Conservation (phyloP, 1,140 invertebrate genomes). For the Hetaerina americana region DNA sequence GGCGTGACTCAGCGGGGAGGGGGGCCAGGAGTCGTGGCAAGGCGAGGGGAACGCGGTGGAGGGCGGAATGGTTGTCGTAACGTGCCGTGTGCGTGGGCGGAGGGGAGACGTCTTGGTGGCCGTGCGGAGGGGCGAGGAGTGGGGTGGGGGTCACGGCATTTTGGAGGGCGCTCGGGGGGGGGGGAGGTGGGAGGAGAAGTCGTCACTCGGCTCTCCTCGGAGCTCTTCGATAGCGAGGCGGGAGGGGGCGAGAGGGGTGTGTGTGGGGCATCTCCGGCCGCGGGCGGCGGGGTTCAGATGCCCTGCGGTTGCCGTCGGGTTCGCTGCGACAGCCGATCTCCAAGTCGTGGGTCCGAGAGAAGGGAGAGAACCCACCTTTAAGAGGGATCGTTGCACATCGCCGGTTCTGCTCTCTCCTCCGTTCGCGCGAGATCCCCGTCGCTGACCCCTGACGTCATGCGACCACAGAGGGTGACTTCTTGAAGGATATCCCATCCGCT, state of each 20-base stretch:
- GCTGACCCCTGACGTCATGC: not conserved
- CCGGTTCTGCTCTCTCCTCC: not conserved
- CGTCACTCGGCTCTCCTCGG: not conserved
- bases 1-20: no score
- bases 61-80: no score
- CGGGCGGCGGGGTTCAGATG: not conserved
- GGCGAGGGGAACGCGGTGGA: no score
- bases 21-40: no score
- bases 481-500: not conserved
- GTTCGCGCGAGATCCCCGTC: not conserved
- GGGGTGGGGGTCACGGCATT: no score
- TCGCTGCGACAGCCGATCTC: no score
- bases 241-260: not conserved
- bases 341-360: no score
- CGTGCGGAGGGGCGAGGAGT: no score
- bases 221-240: not conserved
- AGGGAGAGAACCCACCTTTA: no score
- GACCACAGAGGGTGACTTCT: not conserved
- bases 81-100: no score
- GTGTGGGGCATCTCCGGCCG: not conserved
- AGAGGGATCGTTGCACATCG: not conserved
- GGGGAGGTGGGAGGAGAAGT: not conserved
- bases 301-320: not conserved
- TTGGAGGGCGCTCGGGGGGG: not conserved
- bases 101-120: no score